A percentile compares a stretch with the other conserved stretches of the same genome.
Conservation (phyloP, 2,888 invertebrate species). For the Lasioglossum oenotherae region DNA sequence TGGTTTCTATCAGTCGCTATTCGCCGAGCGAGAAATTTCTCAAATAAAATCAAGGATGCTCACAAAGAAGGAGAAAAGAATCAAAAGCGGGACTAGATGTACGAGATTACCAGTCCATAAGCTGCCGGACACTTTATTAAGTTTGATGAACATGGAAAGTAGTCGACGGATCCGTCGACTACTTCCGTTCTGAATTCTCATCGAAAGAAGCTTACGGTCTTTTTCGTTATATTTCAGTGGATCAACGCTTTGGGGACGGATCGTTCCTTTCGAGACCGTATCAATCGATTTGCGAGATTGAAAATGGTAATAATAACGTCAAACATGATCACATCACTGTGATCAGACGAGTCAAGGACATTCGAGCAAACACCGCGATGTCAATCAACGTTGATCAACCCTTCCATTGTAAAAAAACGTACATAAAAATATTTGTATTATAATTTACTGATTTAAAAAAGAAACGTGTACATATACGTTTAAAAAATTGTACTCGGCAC, state of each 20-base stretch:
- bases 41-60: neutral
- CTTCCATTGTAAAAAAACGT: neutral
- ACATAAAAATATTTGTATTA: neutral
- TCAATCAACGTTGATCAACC: no score
- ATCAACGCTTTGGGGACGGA: neutral
- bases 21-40: neutral
- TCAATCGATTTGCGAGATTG: neutral
- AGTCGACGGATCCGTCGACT: neutral
- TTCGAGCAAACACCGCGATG: no score
- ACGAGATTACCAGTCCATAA: slow-evolving; percentile 5
- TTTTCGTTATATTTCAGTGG: neutral
- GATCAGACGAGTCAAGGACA: neutral
- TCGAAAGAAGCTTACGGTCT: neutral
- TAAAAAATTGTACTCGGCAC: neutral
- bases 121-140: slow-evolving; percentile 13
- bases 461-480: neutral
- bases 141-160: neutral
- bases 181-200: neutral
- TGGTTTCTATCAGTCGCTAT: neutral
- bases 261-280: neutral
- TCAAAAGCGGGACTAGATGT: slow-evolving; percentile 5
- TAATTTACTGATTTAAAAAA: neutral
- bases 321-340: neutral
- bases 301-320: neutral
- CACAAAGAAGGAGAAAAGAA: neutral